These are phyloP conservation scores for Sycophila texana DNA, from an alignment of 2,888 invertebrate genomes.

Conservation along the genomic window DNA sequence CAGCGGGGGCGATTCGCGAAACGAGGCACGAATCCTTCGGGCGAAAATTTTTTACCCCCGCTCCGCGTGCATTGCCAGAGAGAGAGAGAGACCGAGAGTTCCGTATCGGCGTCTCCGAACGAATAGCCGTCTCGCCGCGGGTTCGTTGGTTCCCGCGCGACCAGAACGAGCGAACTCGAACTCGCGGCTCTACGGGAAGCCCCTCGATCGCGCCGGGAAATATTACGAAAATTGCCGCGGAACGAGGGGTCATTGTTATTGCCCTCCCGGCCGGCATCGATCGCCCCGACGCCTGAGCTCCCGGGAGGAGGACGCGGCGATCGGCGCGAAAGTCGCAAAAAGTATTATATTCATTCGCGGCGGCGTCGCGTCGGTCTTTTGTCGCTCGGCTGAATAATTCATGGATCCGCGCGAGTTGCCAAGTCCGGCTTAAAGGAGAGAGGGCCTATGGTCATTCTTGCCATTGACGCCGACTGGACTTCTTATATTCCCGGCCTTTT, in stretches of 20 bases:
- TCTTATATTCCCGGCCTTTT: neutral
- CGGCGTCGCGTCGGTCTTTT: neutral
- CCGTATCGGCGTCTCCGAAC: neutral
- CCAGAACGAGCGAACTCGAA: conserved; percentile 2
- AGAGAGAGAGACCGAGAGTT: too few relatives aligned
- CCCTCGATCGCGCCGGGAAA: neutral
- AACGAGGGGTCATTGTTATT: conserved; percentile 40
- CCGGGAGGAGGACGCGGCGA: neutral
- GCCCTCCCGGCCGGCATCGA: neutral
- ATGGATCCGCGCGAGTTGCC: neutral
- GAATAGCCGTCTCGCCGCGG: neutral
- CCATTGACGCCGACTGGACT: neutral
- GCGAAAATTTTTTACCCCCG: neutral
- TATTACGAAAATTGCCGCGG: conserved; percentile 30
- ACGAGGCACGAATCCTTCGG: too few relatives aligned
- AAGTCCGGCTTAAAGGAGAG: conserved; percentile 2
- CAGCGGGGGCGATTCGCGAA: too few relatives aligned
- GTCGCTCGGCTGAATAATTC: conserved; percentile 26
- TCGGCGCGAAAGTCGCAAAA: neutral
- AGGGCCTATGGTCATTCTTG: neutral
- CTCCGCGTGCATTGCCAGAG: too few relatives aligned
- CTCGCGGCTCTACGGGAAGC: neutral
- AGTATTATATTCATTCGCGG: neutral
- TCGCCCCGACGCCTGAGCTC: neutral
- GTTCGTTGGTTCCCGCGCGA: neutral